Base-by-base conservation (phyloP, 2,797 vertebrate species). In the Rachycentron canadum region DNA sequence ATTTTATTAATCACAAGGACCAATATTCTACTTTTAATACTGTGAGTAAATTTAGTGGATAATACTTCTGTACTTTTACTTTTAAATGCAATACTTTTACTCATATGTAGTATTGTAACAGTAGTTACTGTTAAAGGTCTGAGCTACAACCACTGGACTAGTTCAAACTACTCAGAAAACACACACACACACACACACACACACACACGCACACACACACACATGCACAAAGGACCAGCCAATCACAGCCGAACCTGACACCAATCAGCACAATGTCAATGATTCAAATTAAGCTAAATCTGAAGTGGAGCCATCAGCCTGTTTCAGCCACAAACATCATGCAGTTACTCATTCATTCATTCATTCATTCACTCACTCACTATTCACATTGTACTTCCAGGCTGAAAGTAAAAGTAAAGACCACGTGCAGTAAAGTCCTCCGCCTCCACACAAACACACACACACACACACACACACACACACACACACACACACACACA, bases 361-460 rank as follows among this genome's bases (percentile, higher is more conserved):
- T 50, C 66, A 72, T 21, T 32, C 52, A 55, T 19, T 36, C 62
- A 49, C 34, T 32, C 71, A 81, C 1, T 47, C 19, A 9, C 21
- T 8, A 32, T 53, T 63, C 34, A 26, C 38, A 66, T 41, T 72
- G 30, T 70, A 36, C 43, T 26, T 47, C 1, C 7, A 74, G 36
- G 30, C 38, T 63, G 0, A 66, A 76, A 84, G 84, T 76, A 73
- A 78, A 76, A 85, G 67, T 72, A 23, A 61, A 73, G 57, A 83
- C 57, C 88, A 88, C 72, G 67, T 87, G 86, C 21, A 61, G 68
- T 49, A 14, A 52, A 68, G 12, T 16, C 28, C 63, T 67, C 50
- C 55, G 23, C 62, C 55, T 8, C 26, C 62, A 58, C 72, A 65
- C 59, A 79, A 11, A 78, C 77, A 76, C 72, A 62, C 70, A 36